Conservation (phyloP, 2,888 invertebrate genomes). For the Cheilosia vernalis region DNA sequence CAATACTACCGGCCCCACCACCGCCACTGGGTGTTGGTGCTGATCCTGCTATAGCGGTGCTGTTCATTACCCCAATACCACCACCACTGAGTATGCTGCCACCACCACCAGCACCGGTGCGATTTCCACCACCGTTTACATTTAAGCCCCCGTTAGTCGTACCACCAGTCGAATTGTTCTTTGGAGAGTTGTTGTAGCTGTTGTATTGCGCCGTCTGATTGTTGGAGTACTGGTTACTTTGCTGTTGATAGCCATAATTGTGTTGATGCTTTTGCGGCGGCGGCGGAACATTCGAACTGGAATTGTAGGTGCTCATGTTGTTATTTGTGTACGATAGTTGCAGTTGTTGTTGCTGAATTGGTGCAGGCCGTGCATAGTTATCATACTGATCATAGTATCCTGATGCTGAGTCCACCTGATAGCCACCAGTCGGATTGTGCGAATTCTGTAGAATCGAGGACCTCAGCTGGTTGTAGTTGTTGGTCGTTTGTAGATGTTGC, state of each 20-base stretch:
- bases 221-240: constrained; percentile 70
- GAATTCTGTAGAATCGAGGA: constrained; percentile 82
- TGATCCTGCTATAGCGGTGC: constrained; percentile 51
- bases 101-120: constrained; percentile 72
- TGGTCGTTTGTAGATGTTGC: constrained; percentile 66
- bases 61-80: constrained; percentile 77
- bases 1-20: constrained; percentile 84
- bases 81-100: constrained; percentile 68
- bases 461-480: constrained; percentile 81
- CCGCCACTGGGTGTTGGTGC: constrained; percentile 64
- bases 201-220: constrained; percentile 76
- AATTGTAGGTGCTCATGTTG: constrained; percentile 77
- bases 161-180: constrained; percentile 56
- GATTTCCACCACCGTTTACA: constrained; percentile 73
- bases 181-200: constrained; percentile 76
- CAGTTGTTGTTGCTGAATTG: constrained; percentile 75
- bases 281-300: constrained; percentile 67
- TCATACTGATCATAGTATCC: constrained; percentile 80
- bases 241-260: constrained; percentile 70
- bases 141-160: constrained; percentile 61
- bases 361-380: constrained; percentile 78
- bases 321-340: constrained; percentile 73
- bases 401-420: constrained; percentile 63
- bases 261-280: constrained; percentile 71
- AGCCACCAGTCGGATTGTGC: constrained; percentile 82